Evolutionary conservation across 1,140 invertebrate genomes (phyloP).

Genomic region (Chrysomallon squamiferum): DNA sequence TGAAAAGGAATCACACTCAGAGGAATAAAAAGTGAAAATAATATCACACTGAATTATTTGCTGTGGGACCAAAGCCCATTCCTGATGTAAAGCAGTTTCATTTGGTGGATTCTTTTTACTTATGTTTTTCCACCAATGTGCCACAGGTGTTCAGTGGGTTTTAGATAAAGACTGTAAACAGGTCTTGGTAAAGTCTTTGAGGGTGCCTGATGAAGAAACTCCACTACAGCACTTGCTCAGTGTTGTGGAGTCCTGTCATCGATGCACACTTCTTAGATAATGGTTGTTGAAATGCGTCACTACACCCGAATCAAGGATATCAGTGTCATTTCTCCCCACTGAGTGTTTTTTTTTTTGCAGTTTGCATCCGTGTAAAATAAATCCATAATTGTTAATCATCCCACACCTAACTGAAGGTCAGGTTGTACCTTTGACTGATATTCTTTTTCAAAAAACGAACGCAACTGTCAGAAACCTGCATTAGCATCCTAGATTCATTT

Average conservation of each 20-base stretch:
- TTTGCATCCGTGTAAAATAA: not conserved
- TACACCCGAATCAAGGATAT: not conserved
- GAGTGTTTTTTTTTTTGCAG: too few species aligned
- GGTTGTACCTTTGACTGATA: not conserved
- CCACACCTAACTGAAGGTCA: not conserved
- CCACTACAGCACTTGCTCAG: not conserved
- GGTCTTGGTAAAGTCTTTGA: not conserved
- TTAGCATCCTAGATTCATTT: not conserved
- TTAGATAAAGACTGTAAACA: not conserved
- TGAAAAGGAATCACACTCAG: too few species aligned
- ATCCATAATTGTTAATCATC: not conserved
- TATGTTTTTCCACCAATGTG: not conserved
- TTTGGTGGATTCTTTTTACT: not conserved
- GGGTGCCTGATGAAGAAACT: not conserved
- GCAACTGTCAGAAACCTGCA: not conserved
- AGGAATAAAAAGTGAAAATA: too few species aligned
- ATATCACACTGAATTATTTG: not conserved
- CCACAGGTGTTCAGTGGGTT: slow-evolving; percentile 2
- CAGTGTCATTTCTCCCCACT: not conserved
- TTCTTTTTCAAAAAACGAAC: not conserved
- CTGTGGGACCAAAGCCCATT: not conserved
- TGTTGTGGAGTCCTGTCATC: not conserved
- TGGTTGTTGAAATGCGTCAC: slow-evolving; percentile 4
- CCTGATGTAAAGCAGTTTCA: not conserved
- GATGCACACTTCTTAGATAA: not conserved